Conservation (phyloP, 2,797 vertebrate genomes). For the Eulemur rubriventer region DNA sequence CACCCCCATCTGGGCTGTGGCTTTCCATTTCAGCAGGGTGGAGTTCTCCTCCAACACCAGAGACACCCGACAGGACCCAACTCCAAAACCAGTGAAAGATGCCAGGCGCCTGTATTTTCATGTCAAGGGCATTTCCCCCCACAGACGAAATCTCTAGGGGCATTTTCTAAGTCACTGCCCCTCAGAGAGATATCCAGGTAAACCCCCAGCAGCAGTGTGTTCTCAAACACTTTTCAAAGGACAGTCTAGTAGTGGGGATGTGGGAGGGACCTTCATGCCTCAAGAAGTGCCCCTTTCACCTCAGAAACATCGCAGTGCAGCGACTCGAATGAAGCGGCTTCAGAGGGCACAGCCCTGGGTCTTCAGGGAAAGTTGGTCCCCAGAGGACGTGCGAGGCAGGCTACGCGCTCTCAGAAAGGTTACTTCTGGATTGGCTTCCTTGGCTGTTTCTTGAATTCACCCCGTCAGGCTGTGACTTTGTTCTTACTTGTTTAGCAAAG, state of each 20-base stretch:
- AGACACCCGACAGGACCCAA: fast-evolving
- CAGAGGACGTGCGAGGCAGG: not conserved
- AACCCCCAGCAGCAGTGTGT: fast-evolving
- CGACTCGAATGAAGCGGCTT: not conserved
- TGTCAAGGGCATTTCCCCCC: not conserved
- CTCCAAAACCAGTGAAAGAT: not conserved
- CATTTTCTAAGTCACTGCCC: not conserved
- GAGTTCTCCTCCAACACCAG: not conserved
- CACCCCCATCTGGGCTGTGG: fast-evolving
- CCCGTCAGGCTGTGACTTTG: not conserved
- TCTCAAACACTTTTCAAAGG: not conserved
- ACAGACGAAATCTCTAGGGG: not conserved
- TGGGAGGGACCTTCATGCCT: fast-evolving
- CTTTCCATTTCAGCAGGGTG: not conserved
- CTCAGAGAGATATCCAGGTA: not conserved
- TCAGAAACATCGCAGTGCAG: not conserved
- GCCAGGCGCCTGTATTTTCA: fast-evolving
- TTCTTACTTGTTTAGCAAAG: not conserved
- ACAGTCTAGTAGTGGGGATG: fast-evolving
- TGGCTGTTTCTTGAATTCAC: not conserved
- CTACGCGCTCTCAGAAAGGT: not conserved
- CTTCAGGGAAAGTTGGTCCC: too few species aligned
- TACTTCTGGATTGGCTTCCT: not conserved
- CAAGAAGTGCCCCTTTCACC: not conserved
- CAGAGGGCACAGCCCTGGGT: not conserved